Base-by-base conservation (phyloP, 1,140 invertebrate species). In the Mycetomoellerius zeteki region DNA sequence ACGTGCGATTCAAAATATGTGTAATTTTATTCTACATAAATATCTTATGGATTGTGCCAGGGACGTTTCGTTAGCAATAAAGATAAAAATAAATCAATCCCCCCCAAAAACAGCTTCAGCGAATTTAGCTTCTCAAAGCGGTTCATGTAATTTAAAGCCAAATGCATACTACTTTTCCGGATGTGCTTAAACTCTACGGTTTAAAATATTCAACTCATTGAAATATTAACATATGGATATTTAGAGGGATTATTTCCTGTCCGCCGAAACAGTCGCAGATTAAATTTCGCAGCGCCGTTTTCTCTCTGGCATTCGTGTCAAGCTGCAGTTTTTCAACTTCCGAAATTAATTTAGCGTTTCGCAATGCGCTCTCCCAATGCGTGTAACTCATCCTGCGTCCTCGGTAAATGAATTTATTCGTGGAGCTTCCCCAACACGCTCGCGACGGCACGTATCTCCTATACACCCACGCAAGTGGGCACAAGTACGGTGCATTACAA, bases 391-490 rank as follows among this genome's bases (percentile, higher is more conserved):
- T 81, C 30, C 65, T 14, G 65, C 65, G 37, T 69, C n/a, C 65
- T 58, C 64, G 78, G 77, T 56, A 81, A 82, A 81, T 86, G 76
- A 86, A 89, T 89, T 89, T 89, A 89, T 89, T 89, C 60, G 84
- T 71, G 73, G 50, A 89, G 80, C 84, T 81, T 78, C 30, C 60
- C 30, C 73, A 54, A 86, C 58, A 62, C 86, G 56, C 78, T 81
- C 50, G 64, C 64, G 65, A 86, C 58, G 71, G 81, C 86, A 76
- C 69, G 86, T 69, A 87, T 56, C 82, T 60, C 72, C 60, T 64
- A 43, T 43, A 84, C 89, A 86, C 88, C 86, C 85, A 90, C 86
- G 60, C 89, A 27, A 69, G 80, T 87, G 88, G 56, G 33, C 67
- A 86, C 80, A 52, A 87, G 78, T 84, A 73, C 85, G 85, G 64